Evolutionary conservation across 2,888 invertebrate species (phyloP), one percentile per base, ranked within the genome.

Genomic region (Acleris sparsana): DNA sequence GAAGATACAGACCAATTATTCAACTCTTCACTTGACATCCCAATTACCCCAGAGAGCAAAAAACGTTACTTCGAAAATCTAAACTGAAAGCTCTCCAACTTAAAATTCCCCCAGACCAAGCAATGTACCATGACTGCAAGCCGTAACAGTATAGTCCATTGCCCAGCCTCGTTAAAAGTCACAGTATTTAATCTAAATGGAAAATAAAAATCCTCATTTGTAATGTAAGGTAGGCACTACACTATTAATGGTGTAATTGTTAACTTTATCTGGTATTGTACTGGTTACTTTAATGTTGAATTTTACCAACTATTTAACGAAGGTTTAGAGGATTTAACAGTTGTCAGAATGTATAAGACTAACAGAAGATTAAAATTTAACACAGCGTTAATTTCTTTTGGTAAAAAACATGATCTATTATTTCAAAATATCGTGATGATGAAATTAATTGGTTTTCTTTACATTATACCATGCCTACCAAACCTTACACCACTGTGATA

Each of bases 21-120:
- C 69, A 75, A 89, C 92, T 92, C 92, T 92, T 92, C 92, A 92
- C 92, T 83, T 88, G 89, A 92, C 74, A 86, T 89, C 91, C 91
- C 74, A 80, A n/a, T 83, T 74, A 75, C 83, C 88, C 91, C 85
- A 75, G 84, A 89, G 90, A 89, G 88, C 85, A 79, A 72, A 77
- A 80, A 77, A 77, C 74, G 68, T 77, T 79, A 68, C 68, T 49
- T 68, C 72, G 72, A 80, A 72, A 73, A 78, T 70, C 67, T 75
- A 80, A 85, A 84, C 77, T 75, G 75, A 82, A 80, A 75, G 78
- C 86, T 80, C 88, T 84, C 84, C 74, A 72, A 80, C 78, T 73
- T 63, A 72, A 75, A 74, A 71, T 63, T 65, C 80, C 86, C 86
- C 78, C 75, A 87, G 87, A 83, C 80, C 76, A 75, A 82, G 80